Percentiles rank a stretch among this genome's conserved stretches.
Conservation (phyloP, 2,113 vertebrate species). For the Plectropomus leopardus region DNA sequence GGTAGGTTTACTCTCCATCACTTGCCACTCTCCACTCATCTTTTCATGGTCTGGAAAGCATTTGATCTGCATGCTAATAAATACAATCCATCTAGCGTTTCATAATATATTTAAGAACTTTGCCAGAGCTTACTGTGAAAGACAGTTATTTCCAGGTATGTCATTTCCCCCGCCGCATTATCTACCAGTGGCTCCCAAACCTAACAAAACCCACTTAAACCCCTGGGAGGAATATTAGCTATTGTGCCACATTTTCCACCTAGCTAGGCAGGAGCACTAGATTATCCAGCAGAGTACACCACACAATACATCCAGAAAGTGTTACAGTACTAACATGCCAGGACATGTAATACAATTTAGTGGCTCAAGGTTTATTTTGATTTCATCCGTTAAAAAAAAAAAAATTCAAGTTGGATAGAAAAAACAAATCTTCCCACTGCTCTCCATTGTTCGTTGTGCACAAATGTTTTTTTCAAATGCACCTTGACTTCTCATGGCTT, state of each 20-base stretch:
- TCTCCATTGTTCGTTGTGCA: too few relatives aligned
- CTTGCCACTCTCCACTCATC: neutral
- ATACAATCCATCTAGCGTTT: constrained; percentile 2
- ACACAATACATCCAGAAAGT: constrained; percentile 27
- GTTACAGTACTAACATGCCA: constrained; percentile 3
- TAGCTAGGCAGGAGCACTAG: constrained; percentile 36
- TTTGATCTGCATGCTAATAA: constrained; percentile 25
- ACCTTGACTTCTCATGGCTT: too few relatives aligned
- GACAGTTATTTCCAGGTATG: constrained; percentile 37
- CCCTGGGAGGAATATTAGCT: constrained; percentile 40
- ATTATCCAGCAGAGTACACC: constrained; percentile 41
- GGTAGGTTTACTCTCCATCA: neutral
- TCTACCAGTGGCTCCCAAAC: constrained; percentile 28
- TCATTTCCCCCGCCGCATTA: constrained; percentile 34
- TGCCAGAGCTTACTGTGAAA: constrained; percentile 26
- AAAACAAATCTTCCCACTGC: too few relatives aligned
- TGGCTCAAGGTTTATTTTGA: neutral
- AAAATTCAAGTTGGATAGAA: too few relatives aligned
- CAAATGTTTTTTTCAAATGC: too few relatives aligned
- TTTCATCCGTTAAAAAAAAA: neutral
- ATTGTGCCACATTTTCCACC: constrained; percentile 45
- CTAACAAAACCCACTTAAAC: constrained; percentile 51
- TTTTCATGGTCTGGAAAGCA: neutral
- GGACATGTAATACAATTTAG: constrained; percentile 8
- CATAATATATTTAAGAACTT: constrained; percentile 2